Percentiles rank a stretch among this genome's conserved stretches.
Conservation (phyloP, 2,797 vertebrate genomes). For the Pelochelys cantorii region DNA sequence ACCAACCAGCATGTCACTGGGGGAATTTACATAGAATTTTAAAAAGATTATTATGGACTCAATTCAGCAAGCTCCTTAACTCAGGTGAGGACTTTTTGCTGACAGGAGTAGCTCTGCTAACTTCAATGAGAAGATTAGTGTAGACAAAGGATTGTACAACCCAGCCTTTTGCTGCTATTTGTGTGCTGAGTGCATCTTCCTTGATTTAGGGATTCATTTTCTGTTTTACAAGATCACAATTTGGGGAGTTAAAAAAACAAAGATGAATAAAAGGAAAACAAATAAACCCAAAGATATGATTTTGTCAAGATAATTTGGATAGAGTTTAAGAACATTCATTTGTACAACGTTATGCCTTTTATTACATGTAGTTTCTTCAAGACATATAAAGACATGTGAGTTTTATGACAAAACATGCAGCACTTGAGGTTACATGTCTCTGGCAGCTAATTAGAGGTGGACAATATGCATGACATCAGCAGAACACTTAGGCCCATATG, state of each 20-base stretch:
- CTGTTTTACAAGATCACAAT: neutral
- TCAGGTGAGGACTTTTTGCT: neutral
- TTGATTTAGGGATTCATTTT: neutral
- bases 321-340: neutral
- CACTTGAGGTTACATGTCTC: neutral
- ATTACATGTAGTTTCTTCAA: neutral
- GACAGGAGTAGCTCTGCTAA: neutral
- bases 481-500: neutral
- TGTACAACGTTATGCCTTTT: neutral
- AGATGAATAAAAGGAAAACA: neutral
- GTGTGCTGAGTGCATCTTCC: neutral
- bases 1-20: too few species aligned
- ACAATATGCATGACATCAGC: neutral
- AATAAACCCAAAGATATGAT: neutral
- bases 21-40: neutral
- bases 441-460: neutral
- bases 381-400: neutral
- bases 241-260: neutral
- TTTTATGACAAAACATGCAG: neutral
- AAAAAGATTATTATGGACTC: neutral
- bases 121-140: neutral
- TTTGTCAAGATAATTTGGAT: neutral
- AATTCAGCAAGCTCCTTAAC: neutral
- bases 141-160: neutral
- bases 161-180: neutral